A percentile compares a stretch with the other conserved stretches of the same genome.
Evolutionary conservation across 2,113 vertebrate species (phyloP).

Genomic region (Megaptera novaeangliae): DNA sequence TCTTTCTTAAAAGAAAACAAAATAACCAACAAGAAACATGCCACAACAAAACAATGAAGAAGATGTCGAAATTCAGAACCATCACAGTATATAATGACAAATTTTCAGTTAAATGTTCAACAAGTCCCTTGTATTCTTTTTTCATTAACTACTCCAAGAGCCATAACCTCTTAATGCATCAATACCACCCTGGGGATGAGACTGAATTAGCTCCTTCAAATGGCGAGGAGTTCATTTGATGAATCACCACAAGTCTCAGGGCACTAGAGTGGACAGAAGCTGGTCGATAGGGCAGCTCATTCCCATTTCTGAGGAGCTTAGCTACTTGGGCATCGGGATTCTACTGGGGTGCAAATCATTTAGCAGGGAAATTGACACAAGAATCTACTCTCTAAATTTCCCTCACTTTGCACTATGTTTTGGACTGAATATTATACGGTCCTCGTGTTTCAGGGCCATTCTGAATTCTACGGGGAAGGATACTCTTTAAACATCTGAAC

Average conservation of each 20-base stretch:
- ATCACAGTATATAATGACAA: background rate
- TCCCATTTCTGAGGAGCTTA: background rate
- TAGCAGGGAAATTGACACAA: background rate
- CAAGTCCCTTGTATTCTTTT: background rate
- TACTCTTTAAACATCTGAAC: background rate
- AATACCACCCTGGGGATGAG: background rate
- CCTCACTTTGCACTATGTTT: background rate
- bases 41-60: background rate
- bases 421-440: background rate
- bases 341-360: background rate
- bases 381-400: background rate
- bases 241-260: background rate
- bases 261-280: background rate
- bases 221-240: background rate
- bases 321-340: background rate
- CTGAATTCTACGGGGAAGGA: background rate
- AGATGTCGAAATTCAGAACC: background rate
- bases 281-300: background rate
- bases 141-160: background rate
- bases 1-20: background rate
- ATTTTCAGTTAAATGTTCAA: background rate
- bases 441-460: background rate
- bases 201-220: slow-evolving; percentile 26
- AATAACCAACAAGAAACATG: background rate
- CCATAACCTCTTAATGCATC: background rate